Percentiles rank a stretch among this genome's conserved stretches.
These are phyloP conservation scores for Calidris pygmaea DNA, from an alignment of 2,113 vertebrate genomes.

Conservation along the genomic window DNA sequence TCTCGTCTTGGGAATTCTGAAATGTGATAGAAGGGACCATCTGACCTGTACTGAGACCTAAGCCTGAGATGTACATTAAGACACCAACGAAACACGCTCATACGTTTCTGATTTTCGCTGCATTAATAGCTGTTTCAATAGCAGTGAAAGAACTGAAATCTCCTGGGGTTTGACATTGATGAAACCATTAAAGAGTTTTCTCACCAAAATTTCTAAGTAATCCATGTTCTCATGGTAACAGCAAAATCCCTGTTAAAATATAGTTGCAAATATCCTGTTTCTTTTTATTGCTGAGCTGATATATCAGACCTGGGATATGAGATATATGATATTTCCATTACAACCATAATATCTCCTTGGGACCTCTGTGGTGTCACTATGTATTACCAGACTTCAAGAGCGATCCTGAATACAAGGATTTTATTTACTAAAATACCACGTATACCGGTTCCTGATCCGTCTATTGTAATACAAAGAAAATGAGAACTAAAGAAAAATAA, in stretches of 20 bases:
- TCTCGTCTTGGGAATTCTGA: background rate
- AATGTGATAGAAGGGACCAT: background rate
- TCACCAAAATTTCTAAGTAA: slow-evolving; percentile 60
- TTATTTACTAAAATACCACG: slow-evolving; percentile 26
- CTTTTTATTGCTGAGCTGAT: slow-evolving; percentile 66
- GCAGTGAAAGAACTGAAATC: slow-evolving; percentile 9
- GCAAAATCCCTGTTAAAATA: slow-evolving; percentile 63
- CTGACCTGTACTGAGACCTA: background rate
- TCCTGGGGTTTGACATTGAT: slow-evolving; percentile 5
- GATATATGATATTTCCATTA: slow-evolving; percentile 68
- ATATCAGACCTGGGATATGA: slow-evolving; percentile 53
- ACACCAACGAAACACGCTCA: background rate
- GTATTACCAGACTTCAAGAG: slow-evolving; percentile 22
- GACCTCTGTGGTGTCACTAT: slow-evolving; percentile 44
- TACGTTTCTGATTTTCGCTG: slow-evolving; percentile 15
- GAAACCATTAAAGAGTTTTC: slow-evolving; percentile 64
- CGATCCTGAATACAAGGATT: background rate
- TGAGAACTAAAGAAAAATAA: background rate
- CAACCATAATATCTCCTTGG: slow-evolving; percentile 51
- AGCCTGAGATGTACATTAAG: background rate
- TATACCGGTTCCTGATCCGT: background rate
- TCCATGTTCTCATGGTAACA: slow-evolving; percentile 67
- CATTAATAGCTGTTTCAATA: background rate
- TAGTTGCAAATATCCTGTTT: slow-evolving; percentile 69
- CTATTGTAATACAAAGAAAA: background rate